Evolutionary conservation across 1,140 invertebrate species (phyloP).

Genomic region (Bactericera cockerelli): DNA sequence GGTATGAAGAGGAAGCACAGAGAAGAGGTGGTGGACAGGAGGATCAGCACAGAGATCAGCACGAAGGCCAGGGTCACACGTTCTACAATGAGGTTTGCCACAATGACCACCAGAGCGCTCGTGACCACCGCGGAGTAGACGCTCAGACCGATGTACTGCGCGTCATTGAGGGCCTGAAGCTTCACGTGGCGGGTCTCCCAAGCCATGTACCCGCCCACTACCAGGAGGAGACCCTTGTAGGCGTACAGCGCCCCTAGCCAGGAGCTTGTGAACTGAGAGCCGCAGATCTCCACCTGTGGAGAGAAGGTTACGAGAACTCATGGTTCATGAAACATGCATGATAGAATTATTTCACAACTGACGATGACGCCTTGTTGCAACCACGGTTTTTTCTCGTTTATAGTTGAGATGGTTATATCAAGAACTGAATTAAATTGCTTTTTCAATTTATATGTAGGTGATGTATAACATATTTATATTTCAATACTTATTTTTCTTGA

Average conservation of each 20-base stretch:
- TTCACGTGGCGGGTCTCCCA: slow-evolving; percentile 96
- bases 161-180: slow-evolving; percentile 93
- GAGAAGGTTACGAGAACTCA: slow-evolving; percentile 19
- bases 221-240: slow-evolving; percentile 72
- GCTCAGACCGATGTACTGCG: slow-evolving; percentile 86
- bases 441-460: too few species aligned
- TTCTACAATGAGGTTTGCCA: slow-evolving; percentile 71
- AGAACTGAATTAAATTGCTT: too few species aligned
- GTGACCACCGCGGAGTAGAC: slow-evolving; percentile 85
- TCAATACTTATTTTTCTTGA: too few species aligned
- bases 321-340: background rate
- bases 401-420: too few species aligned
- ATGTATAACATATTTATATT: too few species aligned
- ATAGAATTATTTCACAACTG: too few species aligned
- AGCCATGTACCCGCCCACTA: slow-evolving; percentile 89
- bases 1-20: slow-evolving; percentile 74
- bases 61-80: slow-evolving; percentile 69
- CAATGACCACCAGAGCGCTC: slow-evolving; percentile 63
- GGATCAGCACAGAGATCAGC: slow-evolving; percentile 62
- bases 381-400: too few species aligned
- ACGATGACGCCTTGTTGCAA: too few species aligned
- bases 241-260: slow-evolving; percentile 77
- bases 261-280: slow-evolving; percentile 65
- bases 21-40: slow-evolving; percentile 71
- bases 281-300: slow-evolving; percentile 66